Conservation (phyloP, 1,140 invertebrate genomes). For the Holcopasites calliopsidis region DNA sequence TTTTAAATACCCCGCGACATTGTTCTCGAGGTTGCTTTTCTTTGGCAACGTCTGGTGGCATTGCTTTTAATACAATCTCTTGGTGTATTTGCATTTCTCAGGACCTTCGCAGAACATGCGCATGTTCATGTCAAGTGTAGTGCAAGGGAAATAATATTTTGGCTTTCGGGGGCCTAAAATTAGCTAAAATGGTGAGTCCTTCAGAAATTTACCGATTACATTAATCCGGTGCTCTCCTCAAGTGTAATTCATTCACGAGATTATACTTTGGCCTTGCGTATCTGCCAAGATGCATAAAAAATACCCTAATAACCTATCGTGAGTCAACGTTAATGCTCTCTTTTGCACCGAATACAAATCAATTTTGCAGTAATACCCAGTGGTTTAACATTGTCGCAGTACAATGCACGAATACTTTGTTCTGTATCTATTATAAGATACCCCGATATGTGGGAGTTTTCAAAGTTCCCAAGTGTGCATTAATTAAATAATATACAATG, state of each 20-base stretch:
- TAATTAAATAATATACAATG: not conserved
- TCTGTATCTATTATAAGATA: not conserved
- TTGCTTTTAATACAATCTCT: not conserved
- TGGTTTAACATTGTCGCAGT: not conserved
- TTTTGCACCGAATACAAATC: slow-evolving; percentile 24
- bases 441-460: not conserved
- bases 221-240: not conserved
- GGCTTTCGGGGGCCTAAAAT: slow-evolving; percentile 77
- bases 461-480: not conserved
- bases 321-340: slow-evolving; percentile 33
- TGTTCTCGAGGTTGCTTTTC: slow-evolving; percentile 11
- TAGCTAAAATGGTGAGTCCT: slow-evolving; percentile 77
- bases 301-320: slow-evolving; percentile 63
- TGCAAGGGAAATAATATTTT: slow-evolving; percentile 78
- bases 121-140: slow-evolving; percentile 77
- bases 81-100: slow-evolving; percentile 50
- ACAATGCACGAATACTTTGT: not conserved
- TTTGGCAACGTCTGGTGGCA: slow-evolving; percentile 50
- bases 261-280: not conserved
- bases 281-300: not conserved
- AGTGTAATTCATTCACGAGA: not conserved
- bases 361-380: not conserved
- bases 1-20: slow-evolving; percentile 46
- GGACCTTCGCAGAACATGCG: slow-evolving; percentile 67
- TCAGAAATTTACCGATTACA: not conserved